phyloP scores from a whole-genome alignment of 2,797 vertebrate genomes.

The Semotilus atromaculatus region DNA sequence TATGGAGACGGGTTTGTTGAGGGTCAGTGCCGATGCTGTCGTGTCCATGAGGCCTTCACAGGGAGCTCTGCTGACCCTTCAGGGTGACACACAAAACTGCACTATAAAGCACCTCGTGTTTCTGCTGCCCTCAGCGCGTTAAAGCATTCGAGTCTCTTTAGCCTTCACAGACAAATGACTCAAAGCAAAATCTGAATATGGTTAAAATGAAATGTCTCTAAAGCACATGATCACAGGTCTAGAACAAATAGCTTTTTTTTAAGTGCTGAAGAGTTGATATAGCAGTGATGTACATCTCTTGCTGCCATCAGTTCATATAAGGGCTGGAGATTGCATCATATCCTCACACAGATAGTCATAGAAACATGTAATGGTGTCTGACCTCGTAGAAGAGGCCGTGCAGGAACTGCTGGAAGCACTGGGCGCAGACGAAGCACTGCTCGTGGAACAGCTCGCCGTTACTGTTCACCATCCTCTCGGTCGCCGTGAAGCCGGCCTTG shows the following conservation, averaged over 20 bases:
- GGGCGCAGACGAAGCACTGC: conserved; percentile 96
- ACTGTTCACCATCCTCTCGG: conserved; percentile 98
- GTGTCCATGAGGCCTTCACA: no score
- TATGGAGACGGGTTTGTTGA: no score
- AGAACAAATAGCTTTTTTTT: neutral
- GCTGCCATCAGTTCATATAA: neutral
- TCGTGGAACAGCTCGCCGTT: conserved; percentile 96
- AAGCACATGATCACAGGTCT: no score
- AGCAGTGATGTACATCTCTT: neutral
- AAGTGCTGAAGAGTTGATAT: neutral
- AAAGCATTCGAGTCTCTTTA: no score
- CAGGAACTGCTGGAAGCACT: conserved; percentile 97
- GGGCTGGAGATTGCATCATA: neutral
- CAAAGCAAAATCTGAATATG: neutral
- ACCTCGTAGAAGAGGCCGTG: conserved; percentile 99
- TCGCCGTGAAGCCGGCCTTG: conserved; percentile 88
- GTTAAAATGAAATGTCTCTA: neutral
- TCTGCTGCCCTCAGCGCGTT: no score
- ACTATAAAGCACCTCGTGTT: no score
- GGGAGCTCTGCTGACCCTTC: no score
- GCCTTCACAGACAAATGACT: no score
- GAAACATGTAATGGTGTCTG: conserved; percentile 24
- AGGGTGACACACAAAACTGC: no score
- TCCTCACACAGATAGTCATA: neutral
- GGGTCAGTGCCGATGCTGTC: no score